Percentiles rank a stretch among this genome's conserved stretches.
phyloP scores from a whole-genome alignment of 1,140 invertebrate species.

The Stenopsyche tienmushanensis region DNA sequence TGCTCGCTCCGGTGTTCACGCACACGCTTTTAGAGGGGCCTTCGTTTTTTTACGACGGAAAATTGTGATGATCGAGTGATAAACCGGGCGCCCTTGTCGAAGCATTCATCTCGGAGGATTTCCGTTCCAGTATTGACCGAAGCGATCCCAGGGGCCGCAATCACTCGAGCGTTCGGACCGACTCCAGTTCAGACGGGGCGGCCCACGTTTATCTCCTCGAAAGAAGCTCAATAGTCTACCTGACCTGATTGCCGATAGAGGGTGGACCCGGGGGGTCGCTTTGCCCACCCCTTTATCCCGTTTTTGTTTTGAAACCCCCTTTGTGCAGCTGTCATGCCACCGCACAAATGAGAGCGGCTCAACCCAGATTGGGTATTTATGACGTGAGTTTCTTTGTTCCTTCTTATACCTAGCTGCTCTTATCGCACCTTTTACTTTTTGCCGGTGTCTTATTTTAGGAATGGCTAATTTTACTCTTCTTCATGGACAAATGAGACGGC shows the following conservation, averaged over 20 bases:
- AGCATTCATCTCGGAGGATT: slow-evolving; percentile 27
- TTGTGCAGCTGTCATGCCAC: slow-evolving; percentile 1
- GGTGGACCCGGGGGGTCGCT: neutral
- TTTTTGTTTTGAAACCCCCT: slow-evolving; percentile 27
- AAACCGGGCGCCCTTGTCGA: too few species aligned
- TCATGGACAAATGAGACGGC: too few species aligned
- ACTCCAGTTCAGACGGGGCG: neutral
- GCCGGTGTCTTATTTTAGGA: too few species aligned
- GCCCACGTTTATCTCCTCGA: slow-evolving; percentile 31
- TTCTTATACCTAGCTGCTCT: too few species aligned
- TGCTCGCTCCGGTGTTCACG: too few species aligned
- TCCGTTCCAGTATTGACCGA: slow-evolving; percentile 27
- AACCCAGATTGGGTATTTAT: slow-evolving; percentile 20
- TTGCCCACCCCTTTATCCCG: slow-evolving; percentile 12
- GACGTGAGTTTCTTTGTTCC: slow-evolving; percentile 2
- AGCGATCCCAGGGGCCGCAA: slow-evolving; percentile 19
- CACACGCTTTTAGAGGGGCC: too few species aligned
- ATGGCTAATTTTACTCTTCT: too few species aligned
- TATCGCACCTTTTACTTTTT: too few species aligned
- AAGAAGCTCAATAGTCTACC: slow-evolving; percentile 35
- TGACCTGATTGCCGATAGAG: slow-evolving; percentile 33
- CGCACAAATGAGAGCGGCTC: slow-evolving; percentile 7
- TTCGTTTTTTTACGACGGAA: too few species aligned
- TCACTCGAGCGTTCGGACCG: neutral
- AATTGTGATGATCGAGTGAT: neutral